Evolutionary conservation across 2,888 invertebrate genomes (phyloP), one percentile per base, ranked within the genome.

Genomic region (Microchrysa polita): DNA sequence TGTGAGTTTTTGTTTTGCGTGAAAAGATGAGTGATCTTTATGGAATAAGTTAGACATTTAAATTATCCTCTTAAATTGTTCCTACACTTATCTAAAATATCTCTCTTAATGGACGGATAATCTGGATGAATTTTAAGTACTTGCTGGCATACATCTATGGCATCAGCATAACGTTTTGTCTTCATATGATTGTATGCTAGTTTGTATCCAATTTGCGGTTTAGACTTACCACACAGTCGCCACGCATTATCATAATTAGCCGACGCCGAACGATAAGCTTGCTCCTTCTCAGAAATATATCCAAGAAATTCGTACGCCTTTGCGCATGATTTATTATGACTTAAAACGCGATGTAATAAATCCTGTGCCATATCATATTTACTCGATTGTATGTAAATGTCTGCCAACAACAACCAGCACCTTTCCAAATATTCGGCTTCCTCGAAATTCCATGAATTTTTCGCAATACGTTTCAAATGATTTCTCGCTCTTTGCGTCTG

Each of bases 361-460:
- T 96, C 95, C 57, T 90, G 90, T 0, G 97, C 96, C 69, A 95
- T 90, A 75, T 97, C 97, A 80, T 90, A 89, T 82, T 97, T 94
- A 16, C 91, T 92, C 0, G 90, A 91, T 80, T 92, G 92, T 71
- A 93, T 89, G 81, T 94, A 97, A 78, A 93, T 92, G 77, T 98
- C 97, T 0, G 96, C 94, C n/a, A 98, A 86, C 60, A 98, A 87
- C 7, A 98, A 83, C 98, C 98, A 98, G 83, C 96, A 94, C 76
- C 94, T 90, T 86, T 98, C 98, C 75, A 98, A 86, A 80, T 97
- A 96, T 80, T 98, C 97, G 0, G 97, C 96, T 80, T 97, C 97
- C 82, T 97, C 96, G 78, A 97, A 95, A 14, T 92, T 95, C 98
- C 98, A 98, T 0, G 88, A 86, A 69, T 91, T 90, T 77, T 95